Conservation (phyloP, 1,140 invertebrate species). For the Ditylenchus dipsaci region DNA sequence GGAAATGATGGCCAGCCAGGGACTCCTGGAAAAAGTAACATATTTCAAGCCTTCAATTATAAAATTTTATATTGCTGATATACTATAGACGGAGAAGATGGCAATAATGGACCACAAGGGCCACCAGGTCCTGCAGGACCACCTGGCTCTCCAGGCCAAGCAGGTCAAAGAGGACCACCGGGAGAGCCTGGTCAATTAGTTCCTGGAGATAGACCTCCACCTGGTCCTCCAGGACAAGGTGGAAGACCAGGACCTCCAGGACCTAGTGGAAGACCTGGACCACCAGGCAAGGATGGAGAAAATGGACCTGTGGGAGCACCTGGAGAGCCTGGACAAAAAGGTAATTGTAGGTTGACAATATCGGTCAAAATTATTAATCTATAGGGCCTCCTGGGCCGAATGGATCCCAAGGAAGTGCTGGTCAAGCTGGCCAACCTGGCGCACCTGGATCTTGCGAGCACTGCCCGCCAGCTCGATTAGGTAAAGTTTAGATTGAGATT, state of each 20-base stretch:
- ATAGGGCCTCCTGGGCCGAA: slow-evolving; percentile 43
- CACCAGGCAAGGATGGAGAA: slow-evolving; percentile 46
- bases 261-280: slow-evolving; percentile 34
- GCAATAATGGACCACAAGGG: slow-evolving; percentile 41
- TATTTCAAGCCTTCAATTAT: not conserved
- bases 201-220: slow-evolving; percentile 47
- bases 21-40: slow-evolving; percentile 40
- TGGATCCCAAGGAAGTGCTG: slow-evolving; percentile 28
- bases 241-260: slow-evolving; percentile 24
- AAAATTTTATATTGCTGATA: too few relatives aligned
- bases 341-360: not conserved
- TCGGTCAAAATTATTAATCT: not conserved
- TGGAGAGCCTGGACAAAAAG: slow-evolving; percentile 46
- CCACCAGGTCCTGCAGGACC: slow-evolving; percentile 41
- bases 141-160: slow-evolving; percentile 48
- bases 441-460: slow-evolving; percentile 51
- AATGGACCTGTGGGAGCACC: slow-evolving; percentile 37
- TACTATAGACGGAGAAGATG: slow-evolving; percentile 50
- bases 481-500: not conserved
- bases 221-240: slow-evolving; percentile 39
- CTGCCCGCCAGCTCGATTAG: slow-evolving; percentile 54
- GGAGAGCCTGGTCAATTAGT: slow-evolving; percentile 49
- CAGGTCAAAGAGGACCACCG: slow-evolving; percentile 29
- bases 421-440: slow-evolving; percentile 40
- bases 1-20: slow-evolving; percentile 54